Evolutionary conservation across 1,140 invertebrate genomes (phyloP).

Genomic region (Choristoneura fumiferana): DNA sequence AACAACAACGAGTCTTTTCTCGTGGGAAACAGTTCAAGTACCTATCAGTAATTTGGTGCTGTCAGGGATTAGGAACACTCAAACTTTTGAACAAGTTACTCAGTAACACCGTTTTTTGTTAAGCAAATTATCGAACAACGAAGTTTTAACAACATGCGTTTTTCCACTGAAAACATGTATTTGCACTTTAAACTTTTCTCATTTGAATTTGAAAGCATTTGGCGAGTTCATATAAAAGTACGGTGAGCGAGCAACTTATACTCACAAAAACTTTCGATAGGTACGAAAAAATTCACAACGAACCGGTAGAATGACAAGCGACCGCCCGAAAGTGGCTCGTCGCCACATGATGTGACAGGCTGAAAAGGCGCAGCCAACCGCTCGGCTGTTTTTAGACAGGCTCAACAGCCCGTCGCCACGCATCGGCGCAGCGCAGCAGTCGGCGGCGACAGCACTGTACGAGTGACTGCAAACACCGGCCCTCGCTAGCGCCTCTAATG

Average conservation of each 20-base stretch:
- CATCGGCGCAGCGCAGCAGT: too few relatives aligned
- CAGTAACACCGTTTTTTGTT: too few relatives aligned
- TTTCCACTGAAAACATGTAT: conserved; percentile 5
- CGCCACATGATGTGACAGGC: conserved; percentile 37
- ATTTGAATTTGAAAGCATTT: conserved; percentile 10
- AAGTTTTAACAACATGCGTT: not conserved
- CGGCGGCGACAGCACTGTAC: not conserved
- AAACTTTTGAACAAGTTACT: too few relatives aligned
- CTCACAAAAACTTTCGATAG: conserved; percentile 16
- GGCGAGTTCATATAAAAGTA: conserved; percentile 2
- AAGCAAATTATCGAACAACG: not conserved
- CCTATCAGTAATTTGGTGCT: too few relatives aligned
- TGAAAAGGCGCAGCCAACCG: conserved; percentile 35
- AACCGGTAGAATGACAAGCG: conserved; percentile 38
- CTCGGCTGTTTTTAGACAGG: conserved; percentile 44
- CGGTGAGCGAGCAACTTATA: conserved; percentile 4
- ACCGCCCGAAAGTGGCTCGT: conserved; percentile 40
- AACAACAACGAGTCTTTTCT: too few relatives aligned
- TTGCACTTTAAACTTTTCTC: conserved; percentile 12
- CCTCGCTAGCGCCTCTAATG: conserved; percentile 10
- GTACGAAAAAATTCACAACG: conserved; percentile 43
- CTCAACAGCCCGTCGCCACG: not conserved
- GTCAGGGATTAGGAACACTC: too few relatives aligned
- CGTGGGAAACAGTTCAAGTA: too few relatives aligned
- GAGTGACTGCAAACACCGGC: not conserved